A percentile compares a stretch with the other conserved stretches of the same genome.
Evolutionary conservation across 2,797 vertebrate genomes (phyloP).

Genomic region (Syngnathus acus): DNA sequence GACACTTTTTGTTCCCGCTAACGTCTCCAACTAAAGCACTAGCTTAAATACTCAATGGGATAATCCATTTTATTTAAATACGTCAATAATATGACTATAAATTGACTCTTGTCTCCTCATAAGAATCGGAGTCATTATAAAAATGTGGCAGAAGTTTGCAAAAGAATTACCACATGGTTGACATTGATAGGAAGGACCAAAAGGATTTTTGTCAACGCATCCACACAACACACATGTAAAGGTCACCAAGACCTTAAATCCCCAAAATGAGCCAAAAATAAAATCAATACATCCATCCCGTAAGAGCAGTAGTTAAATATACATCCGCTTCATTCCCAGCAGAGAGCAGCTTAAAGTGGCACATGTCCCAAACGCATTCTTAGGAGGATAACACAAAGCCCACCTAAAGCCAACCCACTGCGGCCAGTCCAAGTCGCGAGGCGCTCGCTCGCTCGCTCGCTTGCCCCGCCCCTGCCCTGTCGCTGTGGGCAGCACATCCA

Average conservation of each 20-base stretch:
- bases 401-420: conserved; percentile 27
- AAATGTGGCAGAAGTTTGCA: neutral
- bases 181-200: conserved; percentile 29
- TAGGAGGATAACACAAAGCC: conserved; percentile 23
- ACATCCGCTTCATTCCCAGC: conserved; percentile 9
- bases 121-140: neutral
- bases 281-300: conserved; percentile 25
- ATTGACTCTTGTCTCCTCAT: neutral
- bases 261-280: conserved; percentile 21
- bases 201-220: conserved; percentile 26
- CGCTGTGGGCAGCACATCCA: conserved; percentile 43
- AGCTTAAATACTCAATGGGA: neutral
- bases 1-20: neutral
- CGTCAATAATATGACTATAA: neutral
- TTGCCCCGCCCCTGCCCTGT: conserved; percentile 27
- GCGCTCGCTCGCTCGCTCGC: conserved; percentile 26
- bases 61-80: neutral
- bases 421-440: conserved; percentile 31
- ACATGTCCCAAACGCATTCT: conserved; percentile 1
- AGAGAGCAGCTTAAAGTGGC: conserved; percentile 5
- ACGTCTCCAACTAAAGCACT: neutral
- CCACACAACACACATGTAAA: conserved; percentile 13
- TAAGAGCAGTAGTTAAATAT: conserved; percentile 18
- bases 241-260: conserved; percentile 12
- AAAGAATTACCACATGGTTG: too few species aligned